Evolutionary conservation across 1,140 invertebrate genomes (phyloP).

Genomic region (Drosophila ogumai): DNA sequence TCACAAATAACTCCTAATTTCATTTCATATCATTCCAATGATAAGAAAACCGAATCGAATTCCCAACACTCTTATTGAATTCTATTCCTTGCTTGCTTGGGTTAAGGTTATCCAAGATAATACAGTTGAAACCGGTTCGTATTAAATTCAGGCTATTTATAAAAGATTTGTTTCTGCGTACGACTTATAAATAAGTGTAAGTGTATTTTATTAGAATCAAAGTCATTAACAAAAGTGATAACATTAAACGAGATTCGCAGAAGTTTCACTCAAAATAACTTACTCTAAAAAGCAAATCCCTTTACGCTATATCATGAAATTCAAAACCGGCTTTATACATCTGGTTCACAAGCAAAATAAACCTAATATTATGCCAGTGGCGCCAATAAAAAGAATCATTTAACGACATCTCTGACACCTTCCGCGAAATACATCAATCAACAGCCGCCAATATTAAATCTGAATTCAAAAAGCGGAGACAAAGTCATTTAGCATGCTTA

Average conservation of each 20-base stretch:
- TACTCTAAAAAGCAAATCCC: neutral
- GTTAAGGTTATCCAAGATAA: neutral
- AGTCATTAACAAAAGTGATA: neutral
- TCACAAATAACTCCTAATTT: too few species aligned
- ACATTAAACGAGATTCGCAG: too few species aligned
- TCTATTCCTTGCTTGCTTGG: too few species aligned
- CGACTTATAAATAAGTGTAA: neutral
- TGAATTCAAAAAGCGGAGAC: constrained; percentile 11
- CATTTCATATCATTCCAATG: too few species aligned
- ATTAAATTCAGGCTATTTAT: neutral
- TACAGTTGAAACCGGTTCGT: neutral
- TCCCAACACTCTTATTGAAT: neutral
- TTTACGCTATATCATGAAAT: constrained; percentile 10
- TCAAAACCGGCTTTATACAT: constrained; percentile 9
- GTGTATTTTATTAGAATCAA: neutral
- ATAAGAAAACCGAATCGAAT: neutral
- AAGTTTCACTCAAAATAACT: neutral
- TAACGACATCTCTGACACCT: constrained; percentile 37
- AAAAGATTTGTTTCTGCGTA: neutral
- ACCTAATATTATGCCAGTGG: constrained; percentile 27
- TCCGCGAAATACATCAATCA: constrained; percentile 30
- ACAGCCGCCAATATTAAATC: constrained; percentile 25
- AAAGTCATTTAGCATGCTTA: constrained; percentile 43
- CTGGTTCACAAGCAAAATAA: constrained; percentile 9
- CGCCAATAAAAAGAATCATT: constrained; percentile 40